Evolutionary conservation across 2,113 vertebrate genomes (phyloP).

Genomic region (Nycticebus coucang): DNA sequence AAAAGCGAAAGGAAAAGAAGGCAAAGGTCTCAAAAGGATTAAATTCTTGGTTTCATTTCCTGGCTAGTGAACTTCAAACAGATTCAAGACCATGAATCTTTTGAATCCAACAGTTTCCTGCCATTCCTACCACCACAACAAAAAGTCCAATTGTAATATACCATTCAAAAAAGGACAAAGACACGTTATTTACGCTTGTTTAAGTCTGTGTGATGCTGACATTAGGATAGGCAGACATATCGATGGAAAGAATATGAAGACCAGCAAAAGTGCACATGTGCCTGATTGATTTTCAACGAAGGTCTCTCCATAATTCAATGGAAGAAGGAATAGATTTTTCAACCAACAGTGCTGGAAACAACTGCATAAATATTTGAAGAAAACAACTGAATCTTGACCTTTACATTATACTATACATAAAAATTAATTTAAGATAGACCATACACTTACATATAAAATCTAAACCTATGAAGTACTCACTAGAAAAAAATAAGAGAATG

Average conservation of each 20-base stretch:
- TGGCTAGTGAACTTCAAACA: neutral
- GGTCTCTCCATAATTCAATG: neutral
- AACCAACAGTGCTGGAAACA: neutral
- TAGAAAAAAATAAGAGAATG: neutral
- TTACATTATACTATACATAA: neutral
- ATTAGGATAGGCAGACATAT: neutral
- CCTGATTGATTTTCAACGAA: neutral
- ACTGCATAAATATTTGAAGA: neutral
- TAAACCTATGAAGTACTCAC: neutral
- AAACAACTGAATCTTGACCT: neutral
- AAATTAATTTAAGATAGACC: conserved; percentile 12
- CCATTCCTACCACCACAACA: neutral
- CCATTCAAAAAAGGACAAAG: neutral
- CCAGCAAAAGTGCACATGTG: neutral
- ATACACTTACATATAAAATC: neutral
- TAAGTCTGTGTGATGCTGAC: neutral
- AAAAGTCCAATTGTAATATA: neutral
- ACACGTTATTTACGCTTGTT: neutral
- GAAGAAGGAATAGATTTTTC: neutral
- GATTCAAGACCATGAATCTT: neutral
- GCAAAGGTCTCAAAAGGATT: accelerated
- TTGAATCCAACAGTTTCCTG: neutral
- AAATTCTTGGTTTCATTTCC: conserved; percentile 13
- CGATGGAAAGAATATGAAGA: neutral
- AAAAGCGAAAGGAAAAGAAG: neutral